These are phyloP conservation scores for Troilus luridus DNA, from an alignment of 2,888 invertebrate genomes.

Conservation along the genomic window DNA sequence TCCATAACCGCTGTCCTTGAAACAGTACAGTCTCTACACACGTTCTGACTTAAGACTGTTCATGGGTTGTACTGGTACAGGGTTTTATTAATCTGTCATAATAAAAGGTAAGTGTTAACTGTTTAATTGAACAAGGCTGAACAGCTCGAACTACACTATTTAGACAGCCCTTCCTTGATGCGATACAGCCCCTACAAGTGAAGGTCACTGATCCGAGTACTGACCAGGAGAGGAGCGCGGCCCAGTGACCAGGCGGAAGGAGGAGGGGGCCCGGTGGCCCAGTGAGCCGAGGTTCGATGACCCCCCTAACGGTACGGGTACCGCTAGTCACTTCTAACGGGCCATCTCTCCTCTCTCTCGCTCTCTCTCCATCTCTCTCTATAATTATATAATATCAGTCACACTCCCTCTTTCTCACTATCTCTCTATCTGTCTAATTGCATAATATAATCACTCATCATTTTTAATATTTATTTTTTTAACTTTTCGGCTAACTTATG, in stretches of 20 bases:
- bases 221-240: background rate
- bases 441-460: background rate
- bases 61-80: too few species aligned
- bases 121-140: too few species aligned
- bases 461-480: background rate
- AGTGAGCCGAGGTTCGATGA: constrained; percentile 26
- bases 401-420: background rate
- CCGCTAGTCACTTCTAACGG: constrained; percentile 60
- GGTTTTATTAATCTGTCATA: too few species aligned
- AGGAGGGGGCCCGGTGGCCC: constrained; percentile 49
- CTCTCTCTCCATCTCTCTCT: constrained; percentile 54
- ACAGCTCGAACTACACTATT: too few species aligned
- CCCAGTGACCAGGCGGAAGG: constrained; percentile 15
- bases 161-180: too few species aligned
- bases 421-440: background rate
- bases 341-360: constrained; percentile 44
- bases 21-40: too few species aligned
- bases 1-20: too few species aligned
- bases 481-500: background rate
- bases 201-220: too few species aligned
- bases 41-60: too few species aligned
- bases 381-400: constrained; percentile 24
- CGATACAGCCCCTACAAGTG: too few species aligned
- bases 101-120: too few species aligned
- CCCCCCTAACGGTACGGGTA: constrained; percentile 52